Evolutionary conservation across 2,888 invertebrate species (phyloP), one percentile per base, ranked within the genome.

Genomic region (Cordylochernes scorpioides): DNA sequence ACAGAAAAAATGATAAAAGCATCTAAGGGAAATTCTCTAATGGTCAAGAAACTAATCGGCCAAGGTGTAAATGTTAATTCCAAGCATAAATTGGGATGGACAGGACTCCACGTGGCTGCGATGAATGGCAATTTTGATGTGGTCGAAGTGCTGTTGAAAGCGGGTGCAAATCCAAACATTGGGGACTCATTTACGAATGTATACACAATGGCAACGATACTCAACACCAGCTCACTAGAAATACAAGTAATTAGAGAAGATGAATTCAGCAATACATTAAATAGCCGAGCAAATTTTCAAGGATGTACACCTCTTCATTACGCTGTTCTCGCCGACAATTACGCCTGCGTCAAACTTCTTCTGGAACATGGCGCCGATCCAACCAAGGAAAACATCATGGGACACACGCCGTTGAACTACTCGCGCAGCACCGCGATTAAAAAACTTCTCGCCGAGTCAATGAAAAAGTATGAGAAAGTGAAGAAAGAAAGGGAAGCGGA

Each of bases 251-350:
- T 62, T 17, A 61, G 82, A 39, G 78, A 80, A 49, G 70, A 73
- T 38, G 77, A 82, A 51, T 84, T 84, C 55, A 68, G 67, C 43
- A 61, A 64, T 42, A 54, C 62, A 24, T 46, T 63, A 17, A 59
- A 54, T 34, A 49, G 62, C 42, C 61, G 66, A 44, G 72, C 71
- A 2, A 69, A 68, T 6, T 82, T 75, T 53, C 61, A 67, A 15
- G 80, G 77, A 17, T 78, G 75, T 55, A 80, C 82, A 31, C 67
- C 80, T 27, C 59, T 84, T 39, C 82, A 84, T 54, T 84, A 84
- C 58, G 80, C 82, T 7, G 74, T 69, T 28, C 57, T 84, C 25
- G 62, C 65, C 2, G 70, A 78, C 54, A 65, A 69, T 40, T 46
- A 58, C 3, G 59, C 59, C 14, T 60, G 65, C 19, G 65, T 71